phyloP scores from a whole-genome alignment of 2,113 vertebrate genomes.

The Aviceda subcristata region DNA sequence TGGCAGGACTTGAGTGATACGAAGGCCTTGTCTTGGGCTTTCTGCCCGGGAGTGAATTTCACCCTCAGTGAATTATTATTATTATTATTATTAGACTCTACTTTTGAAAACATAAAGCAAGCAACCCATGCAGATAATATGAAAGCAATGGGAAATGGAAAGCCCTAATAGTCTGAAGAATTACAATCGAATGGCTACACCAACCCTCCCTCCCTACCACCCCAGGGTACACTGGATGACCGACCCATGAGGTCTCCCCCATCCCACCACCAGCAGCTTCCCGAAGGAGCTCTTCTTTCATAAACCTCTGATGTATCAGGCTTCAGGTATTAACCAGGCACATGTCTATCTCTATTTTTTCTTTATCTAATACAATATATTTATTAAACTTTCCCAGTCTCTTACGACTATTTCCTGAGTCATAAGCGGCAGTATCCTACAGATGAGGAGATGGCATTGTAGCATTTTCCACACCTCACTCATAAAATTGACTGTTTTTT shows the following conservation, averaged over 20 bases:
- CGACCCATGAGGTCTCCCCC: fast-evolving
- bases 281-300: background rate
- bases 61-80: background rate
- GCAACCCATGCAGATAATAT: background rate
- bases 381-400: background rate
- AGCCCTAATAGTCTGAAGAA: background rate
- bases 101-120: background rate
- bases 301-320: background rate
- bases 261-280: background rate
- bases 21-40: background rate
- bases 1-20: background rate
- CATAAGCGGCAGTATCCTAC: background rate
- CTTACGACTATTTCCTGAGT: fast-evolving
- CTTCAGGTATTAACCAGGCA: background rate
- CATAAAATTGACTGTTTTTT: background rate
- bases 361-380: background rate
- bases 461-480: background rate
- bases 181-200: background rate
- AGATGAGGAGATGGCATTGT: background rate
- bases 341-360: background rate
- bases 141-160: background rate
- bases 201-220: background rate
- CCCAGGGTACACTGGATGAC: background rate
- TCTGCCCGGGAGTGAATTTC: background rate
- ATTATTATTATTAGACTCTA: background rate